Evolutionary conservation across 2,888 invertebrate species (phyloP).

Genomic region (Epistrophe eligans): DNA sequence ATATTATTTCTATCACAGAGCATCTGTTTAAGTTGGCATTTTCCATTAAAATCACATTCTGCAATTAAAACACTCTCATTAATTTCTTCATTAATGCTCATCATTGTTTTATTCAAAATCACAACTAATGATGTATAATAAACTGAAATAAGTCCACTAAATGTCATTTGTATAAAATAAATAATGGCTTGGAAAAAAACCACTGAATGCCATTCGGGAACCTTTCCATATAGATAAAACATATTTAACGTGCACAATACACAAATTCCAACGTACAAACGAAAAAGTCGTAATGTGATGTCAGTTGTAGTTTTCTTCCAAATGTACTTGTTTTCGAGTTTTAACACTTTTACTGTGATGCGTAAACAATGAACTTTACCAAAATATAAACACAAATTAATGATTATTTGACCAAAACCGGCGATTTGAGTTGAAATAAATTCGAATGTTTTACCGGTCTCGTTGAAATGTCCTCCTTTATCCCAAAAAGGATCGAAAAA

Average conservation of each 20-base stretch:
- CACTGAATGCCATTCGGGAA: neutral
- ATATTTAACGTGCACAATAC: neutral
- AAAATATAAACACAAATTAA: constrained; percentile 1
- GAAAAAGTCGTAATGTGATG: neutral
- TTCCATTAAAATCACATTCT: neutral
- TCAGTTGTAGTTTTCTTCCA: neutral
- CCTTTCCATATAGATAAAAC: neutral
- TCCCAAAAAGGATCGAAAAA: neutral
- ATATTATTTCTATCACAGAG: neutral
- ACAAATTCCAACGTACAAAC: neutral
- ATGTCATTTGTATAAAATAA: constrained; percentile 1
- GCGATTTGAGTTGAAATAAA: neutral
- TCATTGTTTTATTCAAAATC: neutral
- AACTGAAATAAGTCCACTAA: constrained; percentile 4
- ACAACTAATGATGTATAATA: constrained; percentile 9
- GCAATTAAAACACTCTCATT: neutral
- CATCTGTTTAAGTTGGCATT: neutral
- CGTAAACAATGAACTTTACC: neutral
- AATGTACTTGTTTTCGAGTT: neutral
- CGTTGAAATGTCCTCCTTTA: neutral
- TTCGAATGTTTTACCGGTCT: neutral
- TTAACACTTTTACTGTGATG: neutral
- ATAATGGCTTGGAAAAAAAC: neutral
- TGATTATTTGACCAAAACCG: neutral
- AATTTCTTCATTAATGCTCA: neutral